These are phyloP conservation scores for Pseudolycoriella hygida DNA, from an alignment of 2,888 invertebrate genomes.

Conservation along the genomic window DNA sequence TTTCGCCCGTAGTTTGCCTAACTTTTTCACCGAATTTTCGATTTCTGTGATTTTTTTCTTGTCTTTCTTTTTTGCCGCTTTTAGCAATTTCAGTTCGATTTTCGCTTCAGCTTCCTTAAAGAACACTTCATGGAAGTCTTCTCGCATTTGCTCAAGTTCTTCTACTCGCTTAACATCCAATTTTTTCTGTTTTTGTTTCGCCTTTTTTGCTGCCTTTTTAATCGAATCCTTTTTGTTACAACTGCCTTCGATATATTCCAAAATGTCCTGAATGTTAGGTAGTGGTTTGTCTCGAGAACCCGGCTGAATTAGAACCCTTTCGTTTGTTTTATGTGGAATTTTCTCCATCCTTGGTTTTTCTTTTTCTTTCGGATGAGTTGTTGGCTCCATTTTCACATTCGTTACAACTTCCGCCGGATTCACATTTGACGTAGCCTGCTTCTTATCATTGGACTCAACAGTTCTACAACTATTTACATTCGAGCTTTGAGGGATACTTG, in stretches of 20 bases:
- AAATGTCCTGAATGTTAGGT: conserved; percentile 1
- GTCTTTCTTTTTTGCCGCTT: conserved; percentile 19
- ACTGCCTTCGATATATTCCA: conserved; percentile 7
- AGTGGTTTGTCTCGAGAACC: not conserved
- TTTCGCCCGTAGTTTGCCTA: conserved; percentile 25
- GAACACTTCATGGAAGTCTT: conserved; percentile 25
- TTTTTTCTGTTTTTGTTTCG: conserved; percentile 27
- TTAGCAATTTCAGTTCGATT: conserved; percentile 20
- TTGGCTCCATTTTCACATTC: not conserved
- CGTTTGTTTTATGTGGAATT: not conserved
- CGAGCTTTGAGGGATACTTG: not conserved
- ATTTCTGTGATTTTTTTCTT: conserved; percentile 25
- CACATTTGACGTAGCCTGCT: not conserved
- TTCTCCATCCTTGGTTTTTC: too few relatives aligned
- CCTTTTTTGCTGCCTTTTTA: conserved; percentile 28
- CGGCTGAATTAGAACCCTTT: not conserved
- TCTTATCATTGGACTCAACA: not conserved
- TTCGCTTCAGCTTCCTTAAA: conserved; percentile 26
- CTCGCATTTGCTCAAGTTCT: conserved; percentile 23
- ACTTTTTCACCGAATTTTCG: conserved; percentile 25
- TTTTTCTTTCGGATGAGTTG: not conserved
- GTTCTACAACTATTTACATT: not conserved
- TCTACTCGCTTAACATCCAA: conserved; percentile 25
- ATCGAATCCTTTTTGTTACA: conserved; percentile 4
- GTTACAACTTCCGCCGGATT: not conserved